Percentiles rank a stretch among this genome's conserved stretches.
phyloP scores from a whole-genome alignment of 2,113 vertebrate species.

The Dicrurus megarhynchus region DNA sequence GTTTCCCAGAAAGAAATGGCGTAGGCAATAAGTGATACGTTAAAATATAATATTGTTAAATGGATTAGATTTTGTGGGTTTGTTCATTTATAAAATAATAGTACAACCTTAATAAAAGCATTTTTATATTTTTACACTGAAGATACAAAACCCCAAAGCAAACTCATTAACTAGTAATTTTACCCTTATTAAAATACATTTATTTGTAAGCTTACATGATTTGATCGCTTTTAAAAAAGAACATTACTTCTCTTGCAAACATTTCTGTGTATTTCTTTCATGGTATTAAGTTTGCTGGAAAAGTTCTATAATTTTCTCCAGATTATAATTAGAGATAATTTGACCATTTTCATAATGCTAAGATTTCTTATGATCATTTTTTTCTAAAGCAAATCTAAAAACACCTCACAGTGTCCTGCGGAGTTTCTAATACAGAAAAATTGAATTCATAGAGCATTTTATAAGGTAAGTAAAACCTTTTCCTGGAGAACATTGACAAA shows the following conservation, averaged over 20 bases:
- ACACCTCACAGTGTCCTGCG: slow-evolving; percentile 46
- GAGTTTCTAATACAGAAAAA: slow-evolving; percentile 57
- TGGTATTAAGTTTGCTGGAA: slow-evolving; percentile 64
- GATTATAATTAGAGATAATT: slow-evolving; percentile 81
- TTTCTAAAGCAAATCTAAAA: slow-evolving; percentile 57
- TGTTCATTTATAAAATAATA: slow-evolving; percentile 82
- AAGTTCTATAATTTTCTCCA: slow-evolving; percentile 76
- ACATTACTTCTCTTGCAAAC: slow-evolving; percentile 77
- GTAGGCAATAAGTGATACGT: slow-evolving; percentile 67
- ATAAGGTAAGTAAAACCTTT: slow-evolving; percentile 43
- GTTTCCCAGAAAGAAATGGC: slow-evolving; percentile 63
- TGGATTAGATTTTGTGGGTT: slow-evolving; percentile 72
- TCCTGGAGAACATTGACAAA: not conserved
- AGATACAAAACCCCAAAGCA: slow-evolving; percentile 83
- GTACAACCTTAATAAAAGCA: slow-evolving; percentile 80
- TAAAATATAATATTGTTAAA: slow-evolving; percentile 76
- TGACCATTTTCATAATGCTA: slow-evolving; percentile 74
- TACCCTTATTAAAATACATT: slow-evolving; percentile 86
- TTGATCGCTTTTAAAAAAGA: slow-evolving; percentile 75
- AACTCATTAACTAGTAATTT: slow-evolving; percentile 87
- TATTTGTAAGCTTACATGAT: slow-evolving; percentile 84
- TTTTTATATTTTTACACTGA: slow-evolving; percentile 79
- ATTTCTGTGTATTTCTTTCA: slow-evolving; percentile 71
- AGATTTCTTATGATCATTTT: slow-evolving; percentile 61
- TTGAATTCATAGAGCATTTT: not conserved